A percentile compares a stretch with the other conserved stretches of the same genome.
These are phyloP conservation scores for Chrysina gloriosa DNA, from an alignment of 2,888 invertebrate genomes.

Conservation along the genomic window DNA sequence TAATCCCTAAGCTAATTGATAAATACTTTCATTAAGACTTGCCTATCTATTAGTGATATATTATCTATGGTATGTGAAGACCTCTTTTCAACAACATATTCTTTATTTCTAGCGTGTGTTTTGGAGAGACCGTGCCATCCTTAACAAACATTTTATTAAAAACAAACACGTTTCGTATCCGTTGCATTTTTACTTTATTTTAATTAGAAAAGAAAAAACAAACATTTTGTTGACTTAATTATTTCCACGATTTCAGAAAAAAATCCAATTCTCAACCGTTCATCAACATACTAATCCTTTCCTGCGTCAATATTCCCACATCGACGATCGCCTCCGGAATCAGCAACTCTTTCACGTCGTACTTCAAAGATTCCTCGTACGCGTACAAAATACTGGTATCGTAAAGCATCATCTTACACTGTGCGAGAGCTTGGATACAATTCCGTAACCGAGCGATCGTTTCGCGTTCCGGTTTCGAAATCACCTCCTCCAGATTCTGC, in stretches of 20 bases:
- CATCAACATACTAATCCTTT: conserved; percentile 70
- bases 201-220: too few relatives aligned
- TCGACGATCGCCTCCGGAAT: conserved; percentile 88
- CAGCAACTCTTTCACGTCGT: conserved; percentile 80
- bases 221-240: too few relatives aligned
- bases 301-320: conserved; percentile 82
- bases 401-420: conserved; percentile 89
- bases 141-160: too few relatives aligned
- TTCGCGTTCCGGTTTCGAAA: conserved; percentile 80
- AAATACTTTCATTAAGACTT: too few relatives aligned
- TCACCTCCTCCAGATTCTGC: conserved; percentile 78
- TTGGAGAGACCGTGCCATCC: too few relatives aligned
- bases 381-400: conserved; percentile 93
- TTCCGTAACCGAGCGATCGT: conserved; percentile 91
- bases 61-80: too few relatives aligned
- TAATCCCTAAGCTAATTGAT: too few relatives aligned
- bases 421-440: conserved; percentile 87
- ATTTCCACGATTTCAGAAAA: background rate
- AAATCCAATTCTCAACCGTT: conserved; percentile 27
- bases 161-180: too few relatives aligned
- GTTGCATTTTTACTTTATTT: too few relatives aligned
- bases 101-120: too few relatives aligned
- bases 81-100: too few relatives aligned
- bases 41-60: too few relatives aligned
- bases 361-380: conserved; percentile 89